Evolutionary conservation across 2,888 invertebrate genomes (phyloP), one percentile per base, ranked within the genome.

Genomic region (Caenorhabditis imperialis): DNA sequence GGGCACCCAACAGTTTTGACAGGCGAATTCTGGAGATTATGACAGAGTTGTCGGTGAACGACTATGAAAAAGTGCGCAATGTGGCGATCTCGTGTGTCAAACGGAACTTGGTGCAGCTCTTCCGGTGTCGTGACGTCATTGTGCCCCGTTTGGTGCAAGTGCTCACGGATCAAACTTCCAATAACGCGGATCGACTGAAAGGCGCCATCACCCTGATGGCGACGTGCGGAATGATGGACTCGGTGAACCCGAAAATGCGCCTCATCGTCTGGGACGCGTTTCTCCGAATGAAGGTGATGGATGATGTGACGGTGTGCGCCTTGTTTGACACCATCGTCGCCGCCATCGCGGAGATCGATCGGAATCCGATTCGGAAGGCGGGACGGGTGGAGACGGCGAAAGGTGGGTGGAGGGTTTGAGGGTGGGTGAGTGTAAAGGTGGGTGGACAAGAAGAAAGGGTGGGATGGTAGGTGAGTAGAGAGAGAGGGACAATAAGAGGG

Each of bases 1-100:
- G 50, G n/a, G 35, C 22, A 7, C 38, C 58, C 2, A 58, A 58
- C 27, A 44, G 54, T 12, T 72, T 60, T 12, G 63, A 65, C 16
- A 10, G 53, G n/a, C 47, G 65, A 7, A 53, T 72, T 16, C 14
- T 72, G 3, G 25, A 42, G 8, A 33, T 20, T 35, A 27, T 65
- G 14, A 14, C 53, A 6, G 51, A 54, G 12, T 18, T 63, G 8
- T 37, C 60, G 22, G 16, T 72, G 47, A 72, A 72, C 44, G 72
- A 72, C 12, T 72, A 72, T 22, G 42, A 53, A 3, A 44, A 45
- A 20, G 62, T 72, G 3, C 40, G 54, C 12, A 23, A 25, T 0
- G 12, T 12, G 0, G 58, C 63, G 1, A 0, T 16, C 0, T 16
- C 18, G 7, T 37, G 3, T 18, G 14, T 65, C 27, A 50, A 25